Base-by-base conservation (phyloP, 2,797 vertebrate genomes). In the Coluber constrictor region DNA sequence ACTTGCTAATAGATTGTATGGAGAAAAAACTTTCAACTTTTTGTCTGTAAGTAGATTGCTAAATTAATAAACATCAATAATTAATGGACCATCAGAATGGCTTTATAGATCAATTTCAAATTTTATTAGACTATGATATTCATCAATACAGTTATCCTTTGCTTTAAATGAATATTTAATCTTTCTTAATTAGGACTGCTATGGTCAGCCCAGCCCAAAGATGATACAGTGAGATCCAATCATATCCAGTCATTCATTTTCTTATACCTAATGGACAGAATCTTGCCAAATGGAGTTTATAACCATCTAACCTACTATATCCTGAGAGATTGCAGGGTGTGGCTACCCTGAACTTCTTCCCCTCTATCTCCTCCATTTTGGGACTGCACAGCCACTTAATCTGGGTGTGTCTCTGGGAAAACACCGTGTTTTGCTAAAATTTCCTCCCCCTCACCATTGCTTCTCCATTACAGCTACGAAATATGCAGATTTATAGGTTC, bases 1-100 rank as follows among this genome's bases (percentile, higher is more conserved):
- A 94, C 95, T 98, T 23, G 99, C 99, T 94, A 99, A 97, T 90
- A 98, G 98, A 23, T 97, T 99, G 3, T 99, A 98, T 25, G 99
- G 98, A 96, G 98, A 99, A 94, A 98, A 98, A 51, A 98, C 97
- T 0, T 98, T 97, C 90, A 95, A 94, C 90, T 99, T 99, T 95
- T 98, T 98, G 89, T 92, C 96, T 0, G 98, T 98, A 96, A 94
- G 97, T 96, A 9, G 0, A 27, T 43, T 79, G n/a, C 88, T 70
- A 4, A 23, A 37, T 32, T 1, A 18, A 15, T 37, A 60, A 29
- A 66, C 13, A 4, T 55, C 55, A n/a, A 29, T 16, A 56, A 92
- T 54, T 1, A 32, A 61, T 8, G 54, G 23, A 5, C 27, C 60
- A 37, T 57, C n/a, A 18, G 32, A 32, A 2, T 88, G 16, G 2